These are phyloP conservation scores for Nematopogon swammerdamellus DNA, from an alignment of 2,888 invertebrate genomes.

Conservation along the genomic window DNA sequence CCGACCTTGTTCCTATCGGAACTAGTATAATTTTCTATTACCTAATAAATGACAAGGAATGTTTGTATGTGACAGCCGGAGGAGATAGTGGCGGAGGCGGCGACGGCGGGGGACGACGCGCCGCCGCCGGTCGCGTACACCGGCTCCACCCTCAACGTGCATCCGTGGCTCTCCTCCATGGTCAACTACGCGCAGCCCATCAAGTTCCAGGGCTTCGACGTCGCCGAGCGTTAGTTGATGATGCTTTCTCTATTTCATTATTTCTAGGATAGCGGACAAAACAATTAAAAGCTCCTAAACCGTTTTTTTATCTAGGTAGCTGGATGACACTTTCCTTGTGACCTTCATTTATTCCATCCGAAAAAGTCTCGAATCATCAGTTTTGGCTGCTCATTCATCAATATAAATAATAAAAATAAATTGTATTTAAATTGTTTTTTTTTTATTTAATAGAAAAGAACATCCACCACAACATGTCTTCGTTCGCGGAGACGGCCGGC, in stretches of 20 bases:
- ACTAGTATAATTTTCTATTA: too few species aligned
- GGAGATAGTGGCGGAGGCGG: conserved; percentile 57
- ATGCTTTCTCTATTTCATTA: too few species aligned
- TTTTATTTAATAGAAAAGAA: conserved; percentile 93
- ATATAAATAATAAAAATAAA: too few species aligned
- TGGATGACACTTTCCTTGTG: neutral
- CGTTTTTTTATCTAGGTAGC: neutral
- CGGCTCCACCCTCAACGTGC: conserved; percentile 97
- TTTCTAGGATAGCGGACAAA: conserved; percentile 1
- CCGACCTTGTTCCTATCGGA: too few species aligned
- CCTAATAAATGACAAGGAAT: too few species aligned
- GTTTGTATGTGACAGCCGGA: conserved; percentile 27
- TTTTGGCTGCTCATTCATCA: too few species aligned
- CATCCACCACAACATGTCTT: conserved; percentile 98
- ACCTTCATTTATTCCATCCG: too few species aligned
- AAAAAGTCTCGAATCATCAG: too few species aligned
- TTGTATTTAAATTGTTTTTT: too few species aligned
- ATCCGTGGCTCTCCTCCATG: conserved; percentile 98
- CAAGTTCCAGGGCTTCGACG: conserved; percentile 97
- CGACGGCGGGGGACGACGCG: conserved; percentile 58
- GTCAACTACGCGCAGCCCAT: conserved; percentile 99
- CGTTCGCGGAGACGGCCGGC: conserved; percentile 97
- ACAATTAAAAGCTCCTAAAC: neutral
- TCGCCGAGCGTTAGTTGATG: conserved; percentile 79
- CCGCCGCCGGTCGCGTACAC: conserved; percentile 80